Evolutionary conservation across 2,113 vertebrate genomes (phyloP).

Genomic region (Neofelis nebulosa): DNA sequence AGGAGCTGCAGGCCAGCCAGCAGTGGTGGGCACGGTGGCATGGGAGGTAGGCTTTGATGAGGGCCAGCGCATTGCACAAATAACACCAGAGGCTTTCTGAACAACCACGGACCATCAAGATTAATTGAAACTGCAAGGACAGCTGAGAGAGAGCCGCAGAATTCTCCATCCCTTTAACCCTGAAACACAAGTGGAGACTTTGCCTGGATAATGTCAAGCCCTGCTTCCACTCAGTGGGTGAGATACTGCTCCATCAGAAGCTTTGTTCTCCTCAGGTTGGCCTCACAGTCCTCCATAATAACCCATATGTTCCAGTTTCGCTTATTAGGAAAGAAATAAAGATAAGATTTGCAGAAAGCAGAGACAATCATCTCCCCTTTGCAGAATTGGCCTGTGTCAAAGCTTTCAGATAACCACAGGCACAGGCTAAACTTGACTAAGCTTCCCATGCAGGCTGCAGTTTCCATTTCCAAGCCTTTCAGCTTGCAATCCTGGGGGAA

Average conservation of each 20-base stretch:
- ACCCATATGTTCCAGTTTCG: not conserved
- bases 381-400: not conserved
- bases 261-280: not conserved
- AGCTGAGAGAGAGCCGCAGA: not conserved
- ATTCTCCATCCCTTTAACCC: not conserved
- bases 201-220: not conserved
- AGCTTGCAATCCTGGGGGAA: not conserved
- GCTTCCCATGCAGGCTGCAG: not conserved
- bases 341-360: not conserved
- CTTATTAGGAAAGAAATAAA: not conserved
- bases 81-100: slow-evolving; percentile 34
- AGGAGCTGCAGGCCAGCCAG: not conserved
- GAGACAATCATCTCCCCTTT: not conserved
- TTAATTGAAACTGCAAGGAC: not conserved
- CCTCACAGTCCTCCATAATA: not conserved
- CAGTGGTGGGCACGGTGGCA: not conserved
- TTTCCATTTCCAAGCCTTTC: not conserved
- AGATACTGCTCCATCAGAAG: not conserved
- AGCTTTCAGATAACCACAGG: not conserved
- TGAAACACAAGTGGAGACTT: not conserved
- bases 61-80: not conserved
- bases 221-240: not conserved
- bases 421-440: not conserved
- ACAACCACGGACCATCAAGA: not conserved
- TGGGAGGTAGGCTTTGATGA: not conserved